Conservation (phyloP, 2,797 vertebrate species). For the Ispidina lecontei region DNA sequence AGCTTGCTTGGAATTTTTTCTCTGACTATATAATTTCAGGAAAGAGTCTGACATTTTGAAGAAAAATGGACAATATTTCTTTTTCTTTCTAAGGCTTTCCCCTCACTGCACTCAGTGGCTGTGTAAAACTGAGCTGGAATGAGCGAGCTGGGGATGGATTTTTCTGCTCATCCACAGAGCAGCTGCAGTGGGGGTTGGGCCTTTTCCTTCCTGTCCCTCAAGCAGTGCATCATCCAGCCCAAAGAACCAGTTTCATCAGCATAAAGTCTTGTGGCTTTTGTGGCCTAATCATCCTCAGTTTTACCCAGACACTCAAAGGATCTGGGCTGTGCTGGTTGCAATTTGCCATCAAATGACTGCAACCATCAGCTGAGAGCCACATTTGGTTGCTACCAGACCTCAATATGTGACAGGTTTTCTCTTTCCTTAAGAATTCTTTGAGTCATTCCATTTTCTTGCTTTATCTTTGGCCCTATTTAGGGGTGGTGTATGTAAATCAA, state of each 20-base stretch:
- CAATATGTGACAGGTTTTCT: background rate
- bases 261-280: background rate
- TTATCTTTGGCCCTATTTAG: background rate
- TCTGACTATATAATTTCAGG: background rate
- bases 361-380: background rate
- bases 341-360: background rate
- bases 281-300: background rate
- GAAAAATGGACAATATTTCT: background rate
- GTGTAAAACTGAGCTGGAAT: background rate
- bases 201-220: background rate
- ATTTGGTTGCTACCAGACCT: background rate
- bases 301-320: background rate
- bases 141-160: rapidly evolving
- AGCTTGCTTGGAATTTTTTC: background rate
- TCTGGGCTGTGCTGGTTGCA: background rate
- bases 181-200: background rate
- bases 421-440: background rate
- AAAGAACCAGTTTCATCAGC: background rate
- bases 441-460: background rate
- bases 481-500: background rate
- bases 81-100: background rate
- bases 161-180: background rate
- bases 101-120: background rate
- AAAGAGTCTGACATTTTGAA: background rate
- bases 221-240: background rate